Evolutionary conservation across 1,140 invertebrate species (phyloP).

Genomic region (Calosoma granatense): DNA sequence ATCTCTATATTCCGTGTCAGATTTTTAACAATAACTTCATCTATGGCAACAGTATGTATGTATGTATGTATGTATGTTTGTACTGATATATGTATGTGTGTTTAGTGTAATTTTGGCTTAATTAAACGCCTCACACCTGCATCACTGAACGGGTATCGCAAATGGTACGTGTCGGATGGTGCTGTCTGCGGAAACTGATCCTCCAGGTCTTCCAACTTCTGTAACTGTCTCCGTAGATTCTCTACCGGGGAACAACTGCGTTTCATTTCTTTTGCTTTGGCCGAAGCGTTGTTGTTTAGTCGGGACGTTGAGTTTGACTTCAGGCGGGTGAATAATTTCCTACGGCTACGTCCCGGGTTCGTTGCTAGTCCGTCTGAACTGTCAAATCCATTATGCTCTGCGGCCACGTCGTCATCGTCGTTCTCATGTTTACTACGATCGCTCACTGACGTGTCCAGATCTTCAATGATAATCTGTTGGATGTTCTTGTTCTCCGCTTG

Average conservation of each 20-base stretch:
- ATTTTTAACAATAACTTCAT: too few species aligned
- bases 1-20: too few species aligned
- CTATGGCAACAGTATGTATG: too few species aligned
- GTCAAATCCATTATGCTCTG: conserved; percentile 23
- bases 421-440: conserved; percentile 23
- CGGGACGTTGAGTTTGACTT: conserved; percentile 48
- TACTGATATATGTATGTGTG: too few species aligned
- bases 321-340: conserved; percentile 50
- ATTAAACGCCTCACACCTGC: conserved; percentile 38
- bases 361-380: conserved; percentile 25
- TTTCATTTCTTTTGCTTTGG: conserved; percentile 27
- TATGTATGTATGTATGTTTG: too few species aligned
- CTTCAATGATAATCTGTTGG: conserved; percentile 28
- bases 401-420: conserved; percentile 24
- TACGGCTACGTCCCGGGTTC: conserved; percentile 34
- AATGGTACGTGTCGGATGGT: conserved; percentile 55
- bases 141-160: conserved; percentile 63
- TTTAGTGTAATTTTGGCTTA: not conserved
- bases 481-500: conserved; percentile 22
- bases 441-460: conserved; percentile 31
- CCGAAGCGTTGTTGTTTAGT: conserved; percentile 35
- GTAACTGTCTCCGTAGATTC: conserved; percentile 60
- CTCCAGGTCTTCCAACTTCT: conserved; percentile 68
- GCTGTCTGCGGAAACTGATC: conserved; percentile 61
- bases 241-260: conserved; percentile 59